These are phyloP conservation scores for Dorcus hopei DNA, from an alignment of 2,888 invertebrate genomes.

Conservation along the genomic window DNA sequence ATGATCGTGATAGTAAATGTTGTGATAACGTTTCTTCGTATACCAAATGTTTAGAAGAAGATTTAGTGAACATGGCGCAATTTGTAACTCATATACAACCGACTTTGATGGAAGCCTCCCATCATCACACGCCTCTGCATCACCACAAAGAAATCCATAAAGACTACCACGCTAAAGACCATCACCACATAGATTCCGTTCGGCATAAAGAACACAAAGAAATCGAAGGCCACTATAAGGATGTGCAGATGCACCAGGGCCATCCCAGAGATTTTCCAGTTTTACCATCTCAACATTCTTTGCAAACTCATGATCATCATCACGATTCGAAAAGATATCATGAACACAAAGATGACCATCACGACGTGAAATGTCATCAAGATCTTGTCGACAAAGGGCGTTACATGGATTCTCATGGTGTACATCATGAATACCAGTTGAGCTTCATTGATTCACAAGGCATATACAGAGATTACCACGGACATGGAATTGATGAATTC, in stretches of 20 bases:
- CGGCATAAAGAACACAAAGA: slow-evolving; percentile 29
- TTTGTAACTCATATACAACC: slow-evolving; percentile 60
- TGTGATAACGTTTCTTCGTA: too few relatives aligned
- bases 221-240: slow-evolving; percentile 31
- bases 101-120: slow-evolving; percentile 57
- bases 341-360: slow-evolving; percentile 21
- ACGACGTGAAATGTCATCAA: slow-evolving; percentile 22
- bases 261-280: slow-evolving; percentile 42
- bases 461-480: slow-evolving; percentile 44
- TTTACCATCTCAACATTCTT: slow-evolving; percentile 33
- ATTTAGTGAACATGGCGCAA: slow-evolving; percentile 51
- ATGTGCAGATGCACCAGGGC: slow-evolving; percentile 32
- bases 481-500: slow-evolving; percentile 38
- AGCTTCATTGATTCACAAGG: slow-evolving; percentile 48
- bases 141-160: slow-evolving; percentile 51
- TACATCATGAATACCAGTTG: slow-evolving; percentile 43
- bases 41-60: too few relatives aligned
- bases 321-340: slow-evolving; percentile 19
- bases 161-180: slow-evolving; percentile 33
- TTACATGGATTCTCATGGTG: slow-evolving; percentile 46
- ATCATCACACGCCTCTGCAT: slow-evolving; percentile 56
- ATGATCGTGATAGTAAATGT: too few relatives aligned
- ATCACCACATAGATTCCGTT: slow-evolving; percentile 30
- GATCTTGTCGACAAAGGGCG: slow-evolving; percentile 38
- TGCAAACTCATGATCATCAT: slow-evolving; percentile 30